These are phyloP conservation scores for Corydoras sp. DNA, from an alignment of 2,113 vertebrate genomes.

Conservation along the genomic window DNA sequence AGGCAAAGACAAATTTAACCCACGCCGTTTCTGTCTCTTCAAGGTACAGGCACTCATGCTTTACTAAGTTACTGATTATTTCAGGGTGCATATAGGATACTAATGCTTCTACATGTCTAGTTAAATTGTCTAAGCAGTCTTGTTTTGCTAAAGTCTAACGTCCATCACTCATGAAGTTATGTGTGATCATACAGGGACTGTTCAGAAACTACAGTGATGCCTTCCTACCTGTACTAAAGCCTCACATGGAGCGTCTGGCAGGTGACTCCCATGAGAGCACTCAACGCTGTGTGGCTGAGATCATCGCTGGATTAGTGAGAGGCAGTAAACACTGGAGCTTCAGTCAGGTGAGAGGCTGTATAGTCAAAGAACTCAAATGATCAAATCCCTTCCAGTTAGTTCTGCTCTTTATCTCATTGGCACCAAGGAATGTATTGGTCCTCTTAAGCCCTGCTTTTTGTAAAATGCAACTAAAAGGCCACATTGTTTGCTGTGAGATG, in stretches of 20 bases:
- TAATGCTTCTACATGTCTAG: too few relatives aligned
- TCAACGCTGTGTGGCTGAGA: slow-evolving; percentile 91
- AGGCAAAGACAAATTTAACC: slow-evolving; percentile 97
- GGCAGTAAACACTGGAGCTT: slow-evolving; percentile 97
- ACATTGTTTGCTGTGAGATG: too few relatives aligned
- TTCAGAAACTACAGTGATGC: slow-evolving; percentile 92
- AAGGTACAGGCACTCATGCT: slow-evolving; percentile 69
- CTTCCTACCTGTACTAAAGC: slow-evolving; percentile 83
- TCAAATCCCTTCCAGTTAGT: not conserved
- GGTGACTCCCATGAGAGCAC: slow-evolving; percentile 90
- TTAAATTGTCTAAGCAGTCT: too few relatives aligned
- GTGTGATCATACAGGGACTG: slow-evolving; percentile 70
- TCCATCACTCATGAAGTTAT: not conserved
- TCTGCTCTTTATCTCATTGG: too few relatives aligned
- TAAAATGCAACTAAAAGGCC: too few relatives aligned
- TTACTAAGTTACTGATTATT: not conserved
- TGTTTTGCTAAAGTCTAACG: too few relatives aligned
- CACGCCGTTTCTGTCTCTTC: slow-evolving; percentile 92
- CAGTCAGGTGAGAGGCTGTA: slow-evolving; percentile 71
- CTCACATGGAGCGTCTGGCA: slow-evolving; percentile 86
- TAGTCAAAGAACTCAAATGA: not conserved
- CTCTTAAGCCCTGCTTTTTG: too few relatives aligned
- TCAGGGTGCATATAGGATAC: too few relatives aligned
- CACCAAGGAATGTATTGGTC: too few relatives aligned
- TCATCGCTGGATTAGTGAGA: slow-evolving; percentile 91